A percentile compares a stretch with the other conserved stretches of the same genome.
Evolutionary conservation across 2,888 invertebrate genomes (phyloP).

Genomic region (Apotomis capreana): DNA sequence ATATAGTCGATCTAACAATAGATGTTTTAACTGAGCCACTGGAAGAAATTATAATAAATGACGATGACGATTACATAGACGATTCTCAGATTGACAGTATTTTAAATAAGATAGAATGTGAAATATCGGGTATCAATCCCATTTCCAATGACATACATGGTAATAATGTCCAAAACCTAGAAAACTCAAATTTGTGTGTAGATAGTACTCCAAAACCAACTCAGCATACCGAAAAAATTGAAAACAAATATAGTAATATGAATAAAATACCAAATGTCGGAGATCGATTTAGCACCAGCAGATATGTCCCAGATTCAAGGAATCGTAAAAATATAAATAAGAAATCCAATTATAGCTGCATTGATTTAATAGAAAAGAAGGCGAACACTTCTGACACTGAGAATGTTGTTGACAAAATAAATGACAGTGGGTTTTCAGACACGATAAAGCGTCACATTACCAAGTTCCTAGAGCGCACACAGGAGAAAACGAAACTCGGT

Average conservation of each 20-base stretch:
- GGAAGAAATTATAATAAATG: conserved; percentile 42
- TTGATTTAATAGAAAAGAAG: conserved; percentile 63
- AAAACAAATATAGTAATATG: conserved; percentile 41
- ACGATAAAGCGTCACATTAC: conserved; percentile 64
- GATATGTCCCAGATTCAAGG: conserved; percentile 40
- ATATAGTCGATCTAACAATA: conserved; percentile 29
- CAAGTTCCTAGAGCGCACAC: conserved; percentile 58
- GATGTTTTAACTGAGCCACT: conserved; percentile 27
- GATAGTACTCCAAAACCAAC: not conserved
- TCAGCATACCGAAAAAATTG: not conserved
- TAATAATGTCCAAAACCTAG: not conserved
- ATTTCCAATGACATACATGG: not conserved
- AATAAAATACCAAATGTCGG: conserved; percentile 9
- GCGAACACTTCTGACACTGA: conserved; percentile 50
- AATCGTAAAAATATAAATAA: conserved; percentile 41
- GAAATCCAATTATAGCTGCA: conserved; percentile 64
- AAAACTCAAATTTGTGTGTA: not conserved
- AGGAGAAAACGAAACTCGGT: conserved; percentile 36
- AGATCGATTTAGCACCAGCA: conserved; percentile 12
- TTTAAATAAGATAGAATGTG: conserved; percentile 67
- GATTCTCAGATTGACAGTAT: conserved; percentile 61
- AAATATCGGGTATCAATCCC: conserved; percentile 54
- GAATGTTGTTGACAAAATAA: conserved; percentile 42
- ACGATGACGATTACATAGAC: conserved; percentile 54
- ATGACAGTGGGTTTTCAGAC: conserved; percentile 59